A percentile compares a stretch with the other conserved stretches of the same genome.
phyloP scores from a whole-genome alignment of 2,113 vertebrate genomes.

The zebrafish (Danio rerio) region DNA sequence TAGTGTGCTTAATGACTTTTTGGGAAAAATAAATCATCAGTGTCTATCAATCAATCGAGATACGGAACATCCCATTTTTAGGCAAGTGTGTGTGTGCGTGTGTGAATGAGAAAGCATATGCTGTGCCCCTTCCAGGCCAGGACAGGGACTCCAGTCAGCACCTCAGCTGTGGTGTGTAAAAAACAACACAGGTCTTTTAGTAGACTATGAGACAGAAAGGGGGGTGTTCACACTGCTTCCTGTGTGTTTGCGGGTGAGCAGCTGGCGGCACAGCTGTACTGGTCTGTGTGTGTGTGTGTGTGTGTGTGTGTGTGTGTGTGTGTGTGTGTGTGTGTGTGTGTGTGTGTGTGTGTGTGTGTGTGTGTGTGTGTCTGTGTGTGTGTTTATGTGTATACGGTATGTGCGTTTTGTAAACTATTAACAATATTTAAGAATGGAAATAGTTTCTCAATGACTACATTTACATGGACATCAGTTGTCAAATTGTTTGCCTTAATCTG shows the following conservation, averaged over 20 bases:
- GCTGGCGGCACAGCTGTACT: constrained; percentile 61
- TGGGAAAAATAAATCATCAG: too few relatives aligned
- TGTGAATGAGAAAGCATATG: background rate
- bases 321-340: too few relatives aligned
- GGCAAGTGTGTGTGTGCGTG: background rate
- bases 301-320: too few relatives aligned
- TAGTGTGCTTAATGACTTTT: too few relatives aligned
- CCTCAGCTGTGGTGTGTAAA: constrained; percentile 50
- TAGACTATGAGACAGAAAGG: constrained; percentile 3
- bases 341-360: too few relatives aligned
- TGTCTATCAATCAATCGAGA: too few relatives aligned
- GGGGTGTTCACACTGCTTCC: constrained; percentile 51
- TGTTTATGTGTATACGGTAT: too few relatives aligned
- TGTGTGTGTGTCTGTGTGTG: too few relatives aligned
- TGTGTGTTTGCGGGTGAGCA: constrained; percentile 50
- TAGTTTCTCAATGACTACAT: background rate
- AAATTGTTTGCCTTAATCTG: too few relatives aligned
- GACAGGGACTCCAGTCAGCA: constrained; percentile 44
- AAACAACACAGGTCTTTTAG: constrained; percentile 54
- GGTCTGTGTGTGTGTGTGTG: constrained; percentile 15
- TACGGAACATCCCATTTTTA: background rate
- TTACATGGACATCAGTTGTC: too few relatives aligned
- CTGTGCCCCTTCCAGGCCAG: constrained; percentile 9
- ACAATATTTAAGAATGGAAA: background rate
- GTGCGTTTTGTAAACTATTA: constrained; percentile 19